phyloP scores from a whole-genome alignment of 2,113 vertebrate species.

The Picathartes gymnocephalus region DNA sequence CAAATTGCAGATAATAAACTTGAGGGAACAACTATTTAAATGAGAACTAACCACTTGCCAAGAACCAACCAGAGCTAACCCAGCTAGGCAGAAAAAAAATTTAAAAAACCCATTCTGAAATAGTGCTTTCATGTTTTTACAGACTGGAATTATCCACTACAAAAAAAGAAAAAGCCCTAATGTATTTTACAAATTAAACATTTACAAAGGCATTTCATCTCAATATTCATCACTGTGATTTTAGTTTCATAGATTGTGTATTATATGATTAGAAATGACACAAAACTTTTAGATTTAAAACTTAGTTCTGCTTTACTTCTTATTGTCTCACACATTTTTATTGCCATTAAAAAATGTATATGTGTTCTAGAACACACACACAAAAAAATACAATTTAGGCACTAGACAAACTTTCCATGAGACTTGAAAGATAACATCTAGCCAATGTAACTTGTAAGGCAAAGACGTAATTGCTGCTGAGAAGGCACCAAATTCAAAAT shows the following conservation, averaged over 20 bases:
- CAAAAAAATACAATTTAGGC: neutral
- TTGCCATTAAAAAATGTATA: constrained; percentile 3
- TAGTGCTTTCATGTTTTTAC: neutral
- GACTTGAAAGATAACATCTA: neutral
- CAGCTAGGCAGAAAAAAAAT: neutral
- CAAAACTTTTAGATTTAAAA: neutral
- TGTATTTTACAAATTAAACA: neutral
- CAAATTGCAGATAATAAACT: neutral
- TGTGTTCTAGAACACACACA: neutral
- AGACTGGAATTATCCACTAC: neutral
- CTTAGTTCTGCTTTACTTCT: neutral
- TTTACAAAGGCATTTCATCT: neutral
- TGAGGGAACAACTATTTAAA: neutral
- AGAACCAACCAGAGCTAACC: neutral
- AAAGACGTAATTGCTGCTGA: constrained; percentile 4
- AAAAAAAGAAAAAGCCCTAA: neutral
- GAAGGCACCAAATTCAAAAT: neutral
- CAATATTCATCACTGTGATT: neutral
- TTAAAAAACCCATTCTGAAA: neutral
- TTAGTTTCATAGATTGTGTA: neutral
- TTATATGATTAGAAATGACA: neutral
- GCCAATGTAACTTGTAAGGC: constrained; percentile 19
- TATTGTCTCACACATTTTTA: neutral
- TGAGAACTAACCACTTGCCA: neutral
- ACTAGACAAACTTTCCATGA: constrained; percentile 22